Base-by-base conservation (phyloP, 92 coral and sea anemone species). In the Palythoa caribaeorum region DNA sequence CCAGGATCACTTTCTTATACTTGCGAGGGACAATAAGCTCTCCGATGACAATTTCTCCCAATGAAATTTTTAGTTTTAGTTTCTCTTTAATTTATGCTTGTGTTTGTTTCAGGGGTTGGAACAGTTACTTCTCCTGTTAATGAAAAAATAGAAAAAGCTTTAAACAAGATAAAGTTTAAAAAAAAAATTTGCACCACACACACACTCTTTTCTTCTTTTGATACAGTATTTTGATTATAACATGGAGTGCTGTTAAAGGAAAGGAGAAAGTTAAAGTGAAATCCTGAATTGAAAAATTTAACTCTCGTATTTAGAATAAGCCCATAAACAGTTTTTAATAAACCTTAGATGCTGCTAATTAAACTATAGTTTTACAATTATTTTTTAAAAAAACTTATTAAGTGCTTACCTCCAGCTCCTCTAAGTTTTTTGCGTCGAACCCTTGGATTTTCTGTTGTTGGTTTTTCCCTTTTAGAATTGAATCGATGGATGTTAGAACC, bases 401-500 rank as follows among this genome's bases (percentile, higher is more conserved):
- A 71, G 21, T 40, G 20, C 21, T 40, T 78, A 90, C 90, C 92
- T 73, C 90, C 91, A 50, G 40, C 65, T 69, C 89, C 86, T 20
- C 90, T 78, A 2, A 86, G 86, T 63, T 87, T 88, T 53, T 87
- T 83, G 38, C 89, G 84, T 50, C 89, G 44, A 48, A 77, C 21
- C 60, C 92, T 63, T 38, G 35, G 20, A 3, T 69, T 75, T 48
- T 44, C 83, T 53, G 76, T 51, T 3, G 75, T 68, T 28, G 75
- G 47, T 44, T 55, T 11, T 1, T 72, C 21, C 38, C 83, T 71
- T 54, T 84, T 86, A 10, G 71, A 28, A 74, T 90, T 87, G 68
- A 93, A 93, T 39, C 92, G 66, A 35, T 86, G 93, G 9, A 83
- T 57, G 73, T 93, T 84, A 11, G 75, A 86, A 17, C 93, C 96